Evolutionary conservation across 2,113 vertebrate species (phyloP).

Genomic region (Halcyon senegalensis): DNA sequence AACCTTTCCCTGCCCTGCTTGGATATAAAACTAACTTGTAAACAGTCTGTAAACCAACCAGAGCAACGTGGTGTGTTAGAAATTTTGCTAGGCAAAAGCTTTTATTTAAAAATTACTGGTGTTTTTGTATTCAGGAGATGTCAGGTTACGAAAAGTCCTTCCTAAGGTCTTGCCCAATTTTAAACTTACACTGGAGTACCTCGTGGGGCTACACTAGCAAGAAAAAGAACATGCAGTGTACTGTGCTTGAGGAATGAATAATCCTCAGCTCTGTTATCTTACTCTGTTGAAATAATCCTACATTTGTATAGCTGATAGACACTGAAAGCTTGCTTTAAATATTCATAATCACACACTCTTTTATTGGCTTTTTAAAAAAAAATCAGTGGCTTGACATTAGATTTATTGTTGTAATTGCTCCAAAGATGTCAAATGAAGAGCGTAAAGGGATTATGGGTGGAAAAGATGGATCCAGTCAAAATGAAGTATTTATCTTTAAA

Average conservation of each 20-base stretch:
- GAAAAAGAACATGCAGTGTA: neutral
- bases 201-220: neutral
- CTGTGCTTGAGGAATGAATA: neutral
- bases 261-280: neutral
- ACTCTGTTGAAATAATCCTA: neutral
- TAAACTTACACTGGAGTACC: neutral
- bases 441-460: neutral
- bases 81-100: neutral
- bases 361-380: neutral
- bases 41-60: neutral
- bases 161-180: neutral
- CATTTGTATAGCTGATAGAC: neutral
- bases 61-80: neutral
- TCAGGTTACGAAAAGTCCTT: neutral
- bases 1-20: neutral
- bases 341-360: neutral
- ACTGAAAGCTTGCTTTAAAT: neutral
- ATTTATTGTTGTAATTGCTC: neutral
- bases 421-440: neutral
- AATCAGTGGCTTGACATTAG: neutral
- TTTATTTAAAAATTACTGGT: neutral
- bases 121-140: neutral
- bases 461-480: neutral
- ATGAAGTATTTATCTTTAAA: neutral
- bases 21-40: neutral